Conservation (phyloP, 2,797 vertebrate species). For the Schizopygopsis pylzovi region DNA sequence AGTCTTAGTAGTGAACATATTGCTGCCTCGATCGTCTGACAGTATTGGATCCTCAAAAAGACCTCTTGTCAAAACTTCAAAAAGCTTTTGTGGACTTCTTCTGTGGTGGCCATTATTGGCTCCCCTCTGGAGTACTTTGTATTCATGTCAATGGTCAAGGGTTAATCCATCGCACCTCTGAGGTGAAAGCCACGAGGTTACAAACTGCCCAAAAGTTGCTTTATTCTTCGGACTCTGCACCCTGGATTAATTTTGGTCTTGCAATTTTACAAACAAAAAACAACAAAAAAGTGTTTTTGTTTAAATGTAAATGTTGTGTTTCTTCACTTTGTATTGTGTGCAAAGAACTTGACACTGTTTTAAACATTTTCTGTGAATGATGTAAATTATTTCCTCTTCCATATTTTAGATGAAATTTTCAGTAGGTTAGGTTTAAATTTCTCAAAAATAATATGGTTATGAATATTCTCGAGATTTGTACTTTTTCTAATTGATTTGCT, state of each 20-base stretch:
- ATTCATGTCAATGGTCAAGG: background rate
- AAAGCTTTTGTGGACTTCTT: constrained; percentile 15
- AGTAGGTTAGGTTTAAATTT: background rate
- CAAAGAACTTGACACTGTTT: too few relatives aligned
- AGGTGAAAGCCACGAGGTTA: background rate
- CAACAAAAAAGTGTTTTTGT: background rate
- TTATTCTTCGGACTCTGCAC: background rate
- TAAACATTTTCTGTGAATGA: too few relatives aligned
- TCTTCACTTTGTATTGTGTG: too few relatives aligned
- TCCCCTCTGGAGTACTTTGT: background rate
- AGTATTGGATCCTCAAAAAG: constrained; percentile 1
- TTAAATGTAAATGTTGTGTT: too few relatives aligned
- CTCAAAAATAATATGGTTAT: too few relatives aligned
- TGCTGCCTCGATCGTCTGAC: background rate
- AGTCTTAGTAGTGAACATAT: background rate
- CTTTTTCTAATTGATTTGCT: too few relatives aligned
- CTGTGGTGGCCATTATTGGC: background rate
- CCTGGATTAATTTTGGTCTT: background rate
- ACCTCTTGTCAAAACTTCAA: background rate
- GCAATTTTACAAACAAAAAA: background rate
- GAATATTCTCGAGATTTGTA: too few relatives aligned
- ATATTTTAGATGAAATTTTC: background rate
- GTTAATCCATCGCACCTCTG: background rate
- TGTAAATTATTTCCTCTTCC: background rate
- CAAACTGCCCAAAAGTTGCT: background rate